Conservation (phyloP, 2,888 invertebrate species). For the Netelia virgata region DNA sequence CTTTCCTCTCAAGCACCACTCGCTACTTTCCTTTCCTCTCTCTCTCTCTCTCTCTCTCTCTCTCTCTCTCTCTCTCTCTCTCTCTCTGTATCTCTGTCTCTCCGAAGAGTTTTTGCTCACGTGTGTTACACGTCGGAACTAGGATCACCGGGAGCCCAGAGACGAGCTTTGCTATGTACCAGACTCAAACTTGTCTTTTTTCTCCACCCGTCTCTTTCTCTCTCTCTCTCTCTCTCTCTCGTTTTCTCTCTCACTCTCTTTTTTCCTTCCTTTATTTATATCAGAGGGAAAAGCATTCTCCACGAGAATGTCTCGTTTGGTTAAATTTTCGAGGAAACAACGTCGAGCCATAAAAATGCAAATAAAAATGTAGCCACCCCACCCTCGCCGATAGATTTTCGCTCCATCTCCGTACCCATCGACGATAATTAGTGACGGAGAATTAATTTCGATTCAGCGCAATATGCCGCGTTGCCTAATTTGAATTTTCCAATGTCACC, state of each 20-base stretch:
- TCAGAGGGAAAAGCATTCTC: constrained; percentile 9
- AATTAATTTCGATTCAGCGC: constrained; percentile 84
- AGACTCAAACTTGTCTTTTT: constrained; percentile 26
- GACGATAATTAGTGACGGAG: constrained; percentile 82
- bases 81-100: constrained; percentile 44
- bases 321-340: not conserved
- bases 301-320: constrained; percentile 7
- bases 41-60: constrained; percentile 40
- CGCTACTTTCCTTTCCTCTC: constrained; percentile 75
- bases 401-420: constrained; percentile 32
- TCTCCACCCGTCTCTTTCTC: constrained; percentile 3
- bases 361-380: constrained; percentile 52
- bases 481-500: constrained; percentile 81
- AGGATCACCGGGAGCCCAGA: constrained; percentile 53
- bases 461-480: constrained; percentile 83
- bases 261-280: constrained; percentile 17
- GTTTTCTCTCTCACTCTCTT: not conserved
- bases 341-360: constrained; percentile 52
- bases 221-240: not conserved
- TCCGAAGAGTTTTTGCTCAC: constrained; percentile 58
- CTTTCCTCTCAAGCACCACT: constrained; percentile 67
- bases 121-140: constrained; percentile 65
- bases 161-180: constrained; percentile 29
- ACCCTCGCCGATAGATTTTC: constrained; percentile 40
- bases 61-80: constrained; percentile 28